A percentile compares a stretch with the other conserved stretches of the same genome.
phyloP scores from a whole-genome alignment of 2,113 vertebrate genomes.

The Gracilinanus agilis region DNA sequence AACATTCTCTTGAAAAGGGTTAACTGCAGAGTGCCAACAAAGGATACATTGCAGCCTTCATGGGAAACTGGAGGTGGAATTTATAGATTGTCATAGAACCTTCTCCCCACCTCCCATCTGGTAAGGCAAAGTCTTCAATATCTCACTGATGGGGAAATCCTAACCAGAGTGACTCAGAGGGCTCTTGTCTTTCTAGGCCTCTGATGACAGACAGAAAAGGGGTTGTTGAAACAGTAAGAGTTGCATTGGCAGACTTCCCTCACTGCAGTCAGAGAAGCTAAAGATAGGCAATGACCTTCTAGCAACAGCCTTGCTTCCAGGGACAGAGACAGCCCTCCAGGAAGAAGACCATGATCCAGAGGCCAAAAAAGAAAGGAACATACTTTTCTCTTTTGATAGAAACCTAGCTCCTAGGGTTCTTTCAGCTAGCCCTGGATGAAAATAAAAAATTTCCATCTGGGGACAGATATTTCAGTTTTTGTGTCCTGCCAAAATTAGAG shows the following conservation, averaged over 20 bases:
- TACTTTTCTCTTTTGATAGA: not conserved
- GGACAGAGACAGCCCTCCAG: not conserved
- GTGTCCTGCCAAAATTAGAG: not conserved
- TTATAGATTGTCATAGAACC: not conserved
- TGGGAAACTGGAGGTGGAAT: not conserved
- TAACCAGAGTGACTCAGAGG: not conserved
- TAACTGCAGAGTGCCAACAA: not conserved
- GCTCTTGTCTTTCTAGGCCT: not conserved
- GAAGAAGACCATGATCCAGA: not conserved
- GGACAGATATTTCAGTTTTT: not conserved
- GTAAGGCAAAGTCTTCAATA: not conserved
- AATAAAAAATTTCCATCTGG: accelerated
- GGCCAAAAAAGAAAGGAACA: not conserved
- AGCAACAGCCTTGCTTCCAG: not conserved
- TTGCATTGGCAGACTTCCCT: not conserved
- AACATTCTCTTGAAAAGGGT: not conserved
- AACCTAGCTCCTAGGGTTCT: not conserved
- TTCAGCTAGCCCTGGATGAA: not conserved
- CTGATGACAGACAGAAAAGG: not conserved
- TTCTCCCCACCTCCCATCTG: no score
- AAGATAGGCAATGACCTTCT: not conserved
- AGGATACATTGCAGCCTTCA: accelerated
- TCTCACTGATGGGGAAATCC: not conserved
- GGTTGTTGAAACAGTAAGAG: not conserved
- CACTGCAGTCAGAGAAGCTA: not conserved